A percentile compares a stretch with the other conserved stretches of the same genome.
These are phyloP conservation scores for Cairina moschata DNA, from an alignment of 2,113 vertebrate genomes.

Conservation along the genomic window DNA sequence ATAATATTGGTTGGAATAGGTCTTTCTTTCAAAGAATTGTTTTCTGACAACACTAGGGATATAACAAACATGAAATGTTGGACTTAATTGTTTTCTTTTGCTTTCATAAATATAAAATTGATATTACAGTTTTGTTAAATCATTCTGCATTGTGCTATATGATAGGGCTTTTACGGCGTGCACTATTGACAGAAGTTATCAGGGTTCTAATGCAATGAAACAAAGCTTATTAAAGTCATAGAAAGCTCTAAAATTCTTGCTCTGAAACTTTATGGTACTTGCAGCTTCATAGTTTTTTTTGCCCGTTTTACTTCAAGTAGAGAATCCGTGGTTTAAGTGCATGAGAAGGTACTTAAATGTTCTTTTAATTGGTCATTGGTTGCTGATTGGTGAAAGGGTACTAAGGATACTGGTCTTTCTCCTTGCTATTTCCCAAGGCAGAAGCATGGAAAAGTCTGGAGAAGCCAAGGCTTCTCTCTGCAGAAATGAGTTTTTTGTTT, in stretches of 20 bases:
- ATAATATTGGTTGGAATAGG: neutral
- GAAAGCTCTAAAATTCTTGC: neutral
- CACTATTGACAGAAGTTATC: neutral
- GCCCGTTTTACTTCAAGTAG: neutral
- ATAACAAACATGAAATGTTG: neutral
- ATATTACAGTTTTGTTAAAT: neutral
- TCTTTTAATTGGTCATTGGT: neutral
- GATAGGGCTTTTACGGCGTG: neutral
- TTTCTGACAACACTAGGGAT: neutral
- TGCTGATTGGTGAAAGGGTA: neutral
- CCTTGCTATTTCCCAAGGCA: neutral
- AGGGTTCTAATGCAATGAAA: neutral
- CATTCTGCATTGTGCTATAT: neutral
- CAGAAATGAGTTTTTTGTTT: neutral
- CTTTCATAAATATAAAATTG: neutral
- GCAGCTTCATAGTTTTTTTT: neutral
- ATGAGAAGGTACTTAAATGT: neutral
- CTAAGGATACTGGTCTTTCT: neutral
- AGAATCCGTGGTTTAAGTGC: neutral
- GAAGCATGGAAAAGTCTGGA: neutral
- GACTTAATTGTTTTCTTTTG: neutral
- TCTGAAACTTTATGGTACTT: neutral
- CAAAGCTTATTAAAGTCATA: neutral
- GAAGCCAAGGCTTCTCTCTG: neutral
- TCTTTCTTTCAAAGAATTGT: neutral